A percentile compares a stretch with the other conserved stretches of the same genome.
Evolutionary conservation across 2,113 vertebrate species (phyloP).

Genomic region (Myodes glareolus): DNA sequence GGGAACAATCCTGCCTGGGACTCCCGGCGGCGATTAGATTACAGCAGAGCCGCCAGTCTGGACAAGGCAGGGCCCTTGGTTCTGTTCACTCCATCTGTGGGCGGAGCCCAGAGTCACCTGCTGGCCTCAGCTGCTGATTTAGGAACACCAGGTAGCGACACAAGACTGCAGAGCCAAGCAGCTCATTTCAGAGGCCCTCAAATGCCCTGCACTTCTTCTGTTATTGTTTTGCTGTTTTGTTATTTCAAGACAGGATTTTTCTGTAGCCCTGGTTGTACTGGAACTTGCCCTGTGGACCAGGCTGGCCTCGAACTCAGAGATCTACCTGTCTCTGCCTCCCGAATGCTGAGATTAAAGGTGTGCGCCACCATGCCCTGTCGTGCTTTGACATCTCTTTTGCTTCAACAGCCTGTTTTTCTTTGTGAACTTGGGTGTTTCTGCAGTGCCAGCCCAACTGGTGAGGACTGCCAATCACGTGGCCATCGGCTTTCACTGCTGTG

Average conservation of each 20-base stretch:
- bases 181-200: fast-evolving
- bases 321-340: not conserved
- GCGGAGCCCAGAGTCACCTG: not conserved
- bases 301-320: not conserved
- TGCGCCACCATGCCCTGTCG: not conserved
- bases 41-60: constrained; percentile 63
- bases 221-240: not conserved
- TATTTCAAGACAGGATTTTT: not conserved
- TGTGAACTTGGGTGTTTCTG: not conserved
- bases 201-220: not conserved
- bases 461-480: not conserved
- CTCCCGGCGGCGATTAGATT: constrained; percentile 75
- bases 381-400: not conserved
- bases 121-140: not conserved
- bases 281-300: not conserved
- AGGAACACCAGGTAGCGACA: not conserved
- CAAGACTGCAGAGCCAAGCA: not conserved
- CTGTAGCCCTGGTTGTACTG: not conserved
- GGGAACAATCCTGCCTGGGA: constrained; percentile 67
- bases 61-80: constrained; percentile 44
- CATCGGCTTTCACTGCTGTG: fast-evolving
- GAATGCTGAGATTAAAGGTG: not conserved
- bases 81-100: not conserved
- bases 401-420: not conserved
- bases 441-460: not conserved